These are phyloP conservation scores for Elgonia sp. DNA, from an alignment of 2,888 invertebrate genomes.

Conservation along the genomic window DNA sequence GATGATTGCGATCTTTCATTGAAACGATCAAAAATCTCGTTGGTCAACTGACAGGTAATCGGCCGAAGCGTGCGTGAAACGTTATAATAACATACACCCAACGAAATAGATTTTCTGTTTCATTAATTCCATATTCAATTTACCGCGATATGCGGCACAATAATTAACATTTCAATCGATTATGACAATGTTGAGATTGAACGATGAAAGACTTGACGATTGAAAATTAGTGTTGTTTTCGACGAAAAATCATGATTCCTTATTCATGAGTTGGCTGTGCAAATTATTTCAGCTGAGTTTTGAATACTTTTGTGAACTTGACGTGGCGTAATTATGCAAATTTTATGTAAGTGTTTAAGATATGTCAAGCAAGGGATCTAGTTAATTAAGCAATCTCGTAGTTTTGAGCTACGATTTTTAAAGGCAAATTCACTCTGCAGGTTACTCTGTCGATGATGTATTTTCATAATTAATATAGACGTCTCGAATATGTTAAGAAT, in stretches of 20 bases:
- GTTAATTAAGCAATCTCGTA: conserved; percentile 75
- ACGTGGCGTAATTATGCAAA: conserved; percentile 66
- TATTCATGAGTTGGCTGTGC: conserved; percentile 64
- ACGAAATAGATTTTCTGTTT: conserved; percentile 67
- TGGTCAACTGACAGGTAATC: conserved; percentile 67
- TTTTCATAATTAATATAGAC: conserved; percentile 74
- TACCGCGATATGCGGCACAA: conserved; percentile 29
- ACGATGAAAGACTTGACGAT: conserved; percentile 58
- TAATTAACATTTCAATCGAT: conserved; percentile 70
- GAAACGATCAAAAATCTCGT: conserved; percentile 51
- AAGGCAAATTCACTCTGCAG: conserved; percentile 60
- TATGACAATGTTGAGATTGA: conserved; percentile 57
- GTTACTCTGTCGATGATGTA: conserved; percentile 57
- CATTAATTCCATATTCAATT: conserved; percentile 65
- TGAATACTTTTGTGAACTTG: conserved; percentile 48
- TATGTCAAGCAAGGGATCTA: conserved; percentile 65
- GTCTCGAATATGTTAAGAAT: conserved; percentile 66
- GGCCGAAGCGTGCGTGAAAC: conserved; percentile 50
- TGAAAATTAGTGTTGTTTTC: conserved; percentile 51
- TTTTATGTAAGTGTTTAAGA: conserved; percentile 70
- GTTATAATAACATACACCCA: conserved; percentile 55
- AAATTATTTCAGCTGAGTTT: conserved; percentile 47
- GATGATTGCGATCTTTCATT: conserved; percentile 55
- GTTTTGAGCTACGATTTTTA: conserved; percentile 69
- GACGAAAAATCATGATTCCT: conserved; percentile 57